These are phyloP conservation scores for Rutpela maculata DNA, from an alignment of 2,888 invertebrate genomes.

Conservation along the genomic window DNA sequence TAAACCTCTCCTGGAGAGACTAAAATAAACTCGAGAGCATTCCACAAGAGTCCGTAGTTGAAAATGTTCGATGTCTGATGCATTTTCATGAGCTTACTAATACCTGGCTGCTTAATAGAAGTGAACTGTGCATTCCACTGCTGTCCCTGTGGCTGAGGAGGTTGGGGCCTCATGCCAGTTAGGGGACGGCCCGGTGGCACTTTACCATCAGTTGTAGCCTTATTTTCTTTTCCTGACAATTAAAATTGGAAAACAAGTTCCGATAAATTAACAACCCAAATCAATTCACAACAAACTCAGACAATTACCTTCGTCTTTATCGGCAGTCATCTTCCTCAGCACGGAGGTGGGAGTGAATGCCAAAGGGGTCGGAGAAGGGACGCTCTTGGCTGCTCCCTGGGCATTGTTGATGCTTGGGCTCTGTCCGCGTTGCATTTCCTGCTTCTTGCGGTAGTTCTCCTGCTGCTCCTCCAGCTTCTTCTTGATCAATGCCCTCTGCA, in stretches of 20 bases:
- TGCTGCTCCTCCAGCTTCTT: slow-evolving; percentile 92
- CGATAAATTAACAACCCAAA: slow-evolving; percentile 43
- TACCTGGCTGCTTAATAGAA: slow-evolving; percentile 60
- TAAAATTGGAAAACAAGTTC: neutral
- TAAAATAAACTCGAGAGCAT: neutral
- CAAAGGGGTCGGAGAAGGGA: slow-evolving; percentile 82
- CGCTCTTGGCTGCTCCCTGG: slow-evolving; percentile 70
- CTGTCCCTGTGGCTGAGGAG: slow-evolving; percentile 63
- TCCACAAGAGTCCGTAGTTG: neutral
- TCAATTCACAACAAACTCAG: neutral
- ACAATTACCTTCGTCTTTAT: slow-evolving; percentile 82
- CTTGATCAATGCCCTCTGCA: slow-evolving; percentile 91
- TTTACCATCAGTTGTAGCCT: slow-evolving; percentile 55
- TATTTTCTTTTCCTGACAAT: slow-evolving; percentile 71
- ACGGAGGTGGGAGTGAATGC: slow-evolving; percentile 97
- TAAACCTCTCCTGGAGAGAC: too few relatives aligned
- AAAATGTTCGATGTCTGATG: neutral
- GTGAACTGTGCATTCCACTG: slow-evolving; percentile 66
- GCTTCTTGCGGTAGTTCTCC: slow-evolving; percentile 88
- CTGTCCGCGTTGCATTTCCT: slow-evolving; percentile 76
- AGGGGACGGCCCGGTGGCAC: slow-evolving; percentile 69
- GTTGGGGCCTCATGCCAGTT: slow-evolving; percentile 69
- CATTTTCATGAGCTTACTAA: slow-evolving; percentile 40
- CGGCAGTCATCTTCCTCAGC: slow-evolving; percentile 94
- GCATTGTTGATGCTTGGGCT: slow-evolving; percentile 56